Evolutionary conservation across 2,113 vertebrate species (phyloP).

Genomic region (Corythaeola cristata): DNA sequence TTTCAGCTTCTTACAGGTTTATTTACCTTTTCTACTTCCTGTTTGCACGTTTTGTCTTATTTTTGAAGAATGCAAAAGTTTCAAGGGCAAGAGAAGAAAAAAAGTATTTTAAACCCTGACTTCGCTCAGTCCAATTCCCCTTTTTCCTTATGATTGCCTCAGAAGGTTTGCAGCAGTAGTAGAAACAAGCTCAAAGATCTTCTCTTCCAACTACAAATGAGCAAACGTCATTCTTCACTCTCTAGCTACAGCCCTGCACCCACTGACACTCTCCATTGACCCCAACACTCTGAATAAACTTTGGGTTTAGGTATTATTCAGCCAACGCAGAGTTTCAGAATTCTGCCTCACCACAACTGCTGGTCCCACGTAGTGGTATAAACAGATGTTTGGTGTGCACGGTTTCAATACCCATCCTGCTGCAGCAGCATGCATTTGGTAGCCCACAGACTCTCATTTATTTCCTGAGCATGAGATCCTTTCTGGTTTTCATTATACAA

Average conservation of each 20-base stretch:
- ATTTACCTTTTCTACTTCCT: background rate
- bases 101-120: background rate
- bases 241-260: background rate
- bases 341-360: background rate
- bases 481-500: background rate
- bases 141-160: background rate
- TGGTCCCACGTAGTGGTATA: background rate
- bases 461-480: background rate
- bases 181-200: background rate
- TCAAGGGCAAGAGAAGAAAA: background rate
- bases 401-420: background rate
- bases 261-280: background rate
- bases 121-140: background rate
- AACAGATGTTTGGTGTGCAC: background rate
- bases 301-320: background rate
- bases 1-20: background rate
- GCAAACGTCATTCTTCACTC: background rate
- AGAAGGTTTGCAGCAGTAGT: background rate
- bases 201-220: background rate
- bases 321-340: background rate
- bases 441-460: background rate
- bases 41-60: background rate
- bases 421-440: background rate
- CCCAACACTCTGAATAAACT: background rate
- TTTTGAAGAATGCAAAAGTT: background rate